A percentile compares a stretch with the other conserved stretches of the same genome.
Evolutionary conservation across 2,797 vertebrate genomes (phyloP).

Genomic region (Chiroxiphia lanceolata): DNA sequence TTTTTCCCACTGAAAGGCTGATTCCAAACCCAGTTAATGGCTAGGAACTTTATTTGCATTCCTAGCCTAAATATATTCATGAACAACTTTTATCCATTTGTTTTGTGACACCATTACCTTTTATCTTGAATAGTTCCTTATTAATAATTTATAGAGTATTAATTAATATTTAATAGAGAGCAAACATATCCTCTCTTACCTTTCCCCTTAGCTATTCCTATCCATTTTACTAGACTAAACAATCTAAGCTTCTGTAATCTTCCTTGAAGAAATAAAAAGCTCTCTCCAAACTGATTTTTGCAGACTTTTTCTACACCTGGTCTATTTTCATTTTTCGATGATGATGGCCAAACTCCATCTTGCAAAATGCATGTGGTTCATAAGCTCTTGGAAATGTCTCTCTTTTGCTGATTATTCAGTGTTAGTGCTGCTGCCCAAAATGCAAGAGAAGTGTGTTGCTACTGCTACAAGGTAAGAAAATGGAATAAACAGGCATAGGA

Average conservation of each 20-base stretch:
- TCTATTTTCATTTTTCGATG: not conserved
- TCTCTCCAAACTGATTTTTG: not conserved
- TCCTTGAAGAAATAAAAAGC: not conserved
- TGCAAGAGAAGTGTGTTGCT: not conserved
- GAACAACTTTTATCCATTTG: slow-evolving; percentile 49
- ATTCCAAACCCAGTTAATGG: not conserved
- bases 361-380: not conserved
- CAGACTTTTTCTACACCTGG: not conserved
- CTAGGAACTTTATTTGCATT: slow-evolving; percentile 17
- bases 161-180: slow-evolving; percentile 61
- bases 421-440: not conserved
- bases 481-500: not conserved
- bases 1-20: not conserved
- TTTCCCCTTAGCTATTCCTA: slow-evolving; percentile 19
- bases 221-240: slow-evolving; percentile 40
- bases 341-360: not conserved
- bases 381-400: not conserved
- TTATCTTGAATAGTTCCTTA: slow-evolving; percentile 34
- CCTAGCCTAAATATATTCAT: not conserved
- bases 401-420: not conserved
- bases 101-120: slow-evolving; percentile 61
- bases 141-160: slow-evolving; percentile 48
- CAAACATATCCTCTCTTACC: slow-evolving; percentile 49
- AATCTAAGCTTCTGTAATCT: slow-evolving; percentile 28
- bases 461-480: not conserved